A percentile compares a stretch with the other conserved stretches of the same genome.
Conservation (phyloP, 2,797 vertebrate genomes). For the Pangasius sanitwongsei region DNA sequence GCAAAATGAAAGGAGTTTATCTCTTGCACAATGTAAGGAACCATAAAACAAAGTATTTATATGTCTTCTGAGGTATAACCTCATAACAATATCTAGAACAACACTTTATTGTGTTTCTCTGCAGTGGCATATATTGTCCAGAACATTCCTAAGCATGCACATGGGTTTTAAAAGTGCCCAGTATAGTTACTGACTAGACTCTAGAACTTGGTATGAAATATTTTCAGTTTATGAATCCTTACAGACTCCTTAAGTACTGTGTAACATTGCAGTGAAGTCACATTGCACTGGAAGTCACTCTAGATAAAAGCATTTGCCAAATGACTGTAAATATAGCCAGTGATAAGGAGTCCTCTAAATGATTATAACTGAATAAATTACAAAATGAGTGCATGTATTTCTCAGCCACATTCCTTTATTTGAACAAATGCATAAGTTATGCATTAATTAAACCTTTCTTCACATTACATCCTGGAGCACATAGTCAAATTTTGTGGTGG, state of each 20-base stretch:
- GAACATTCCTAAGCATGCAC: constrained; percentile 1
- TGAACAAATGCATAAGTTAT: neutral
- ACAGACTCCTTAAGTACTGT: neutral
- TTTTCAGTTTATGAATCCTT: neutral
- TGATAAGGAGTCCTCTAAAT: neutral
- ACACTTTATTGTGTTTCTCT: neutral
- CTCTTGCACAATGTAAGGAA: neutral
- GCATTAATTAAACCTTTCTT: neutral
- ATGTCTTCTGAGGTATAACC: neutral
- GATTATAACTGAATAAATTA: neutral
- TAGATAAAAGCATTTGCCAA: neutral
- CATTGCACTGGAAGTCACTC: neutral
- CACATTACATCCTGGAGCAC: constrained; percentile 25
- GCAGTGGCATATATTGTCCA: neutral
- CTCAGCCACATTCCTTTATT: too few species aligned
- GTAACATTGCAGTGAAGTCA: neutral
- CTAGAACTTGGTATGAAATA: too few species aligned
- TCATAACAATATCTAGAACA: neutral
- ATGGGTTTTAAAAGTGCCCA: neutral
- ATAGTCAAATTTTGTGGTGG: constrained; percentile 24
- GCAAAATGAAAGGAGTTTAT: too few species aligned
- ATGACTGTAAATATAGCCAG: neutral
- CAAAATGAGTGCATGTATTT: neutral
- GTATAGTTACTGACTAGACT: neutral
- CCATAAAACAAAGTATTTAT: neutral